A percentile compares a stretch with the other conserved stretches of the same genome.
phyloP scores from a whole-genome alignment of 92 coral and sea anemone species.

The Galaxea fascicularis region DNA sequence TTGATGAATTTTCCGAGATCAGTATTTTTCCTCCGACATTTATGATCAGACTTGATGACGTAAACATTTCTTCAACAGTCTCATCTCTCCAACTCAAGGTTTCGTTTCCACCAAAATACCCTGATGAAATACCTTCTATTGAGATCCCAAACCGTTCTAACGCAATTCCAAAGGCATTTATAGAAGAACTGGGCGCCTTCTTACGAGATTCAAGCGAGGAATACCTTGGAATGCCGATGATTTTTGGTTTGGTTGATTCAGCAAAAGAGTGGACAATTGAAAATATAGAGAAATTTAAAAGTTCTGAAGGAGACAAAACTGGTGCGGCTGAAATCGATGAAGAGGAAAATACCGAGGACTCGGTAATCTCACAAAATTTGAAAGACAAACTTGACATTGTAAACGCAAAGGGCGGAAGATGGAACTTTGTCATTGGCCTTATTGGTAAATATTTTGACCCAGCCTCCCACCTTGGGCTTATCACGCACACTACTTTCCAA shows the following conservation, averaged over 20 bases:
- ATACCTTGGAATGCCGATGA: slow-evolving; percentile 84
- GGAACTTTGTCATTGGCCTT: slow-evolving; percentile 88
- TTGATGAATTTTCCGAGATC: slow-evolving; percentile 77
- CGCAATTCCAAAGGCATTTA: slow-evolving; percentile 60
- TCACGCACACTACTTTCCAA: too few relatives aligned
- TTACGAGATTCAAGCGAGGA: slow-evolving; percentile 58
- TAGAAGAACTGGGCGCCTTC: slow-evolving; percentile 55
- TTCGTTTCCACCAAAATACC: slow-evolving; percentile 73
- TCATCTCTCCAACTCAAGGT: slow-evolving; percentile 69
- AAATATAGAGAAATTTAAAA: slow-evolving; percentile 47
- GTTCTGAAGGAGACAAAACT: neutral
- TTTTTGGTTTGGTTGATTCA: slow-evolving; percentile 73
- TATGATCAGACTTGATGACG: slow-evolving; percentile 80
- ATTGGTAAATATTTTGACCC: slow-evolving; percentile 63
- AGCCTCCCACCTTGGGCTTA: too few relatives aligned
- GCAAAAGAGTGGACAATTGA: slow-evolving; percentile 76
- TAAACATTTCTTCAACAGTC: slow-evolving; percentile 61
- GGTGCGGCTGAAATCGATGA: slow-evolving; percentile 35
- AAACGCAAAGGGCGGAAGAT: slow-evolving; percentile 70
- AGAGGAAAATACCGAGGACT: slow-evolving; percentile 15
- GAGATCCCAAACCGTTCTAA: slow-evolving; percentile 85
- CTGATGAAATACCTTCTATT: slow-evolving; percentile 70
- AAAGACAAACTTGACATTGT: slow-evolving; percentile 29
- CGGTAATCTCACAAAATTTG: slow-evolving; percentile 1
- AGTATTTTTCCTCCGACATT: slow-evolving; percentile 78